These are phyloP conservation scores for Bagarius yarrelli DNA, from an alignment of 2,113 vertebrate genomes.

Conservation along the genomic window DNA sequence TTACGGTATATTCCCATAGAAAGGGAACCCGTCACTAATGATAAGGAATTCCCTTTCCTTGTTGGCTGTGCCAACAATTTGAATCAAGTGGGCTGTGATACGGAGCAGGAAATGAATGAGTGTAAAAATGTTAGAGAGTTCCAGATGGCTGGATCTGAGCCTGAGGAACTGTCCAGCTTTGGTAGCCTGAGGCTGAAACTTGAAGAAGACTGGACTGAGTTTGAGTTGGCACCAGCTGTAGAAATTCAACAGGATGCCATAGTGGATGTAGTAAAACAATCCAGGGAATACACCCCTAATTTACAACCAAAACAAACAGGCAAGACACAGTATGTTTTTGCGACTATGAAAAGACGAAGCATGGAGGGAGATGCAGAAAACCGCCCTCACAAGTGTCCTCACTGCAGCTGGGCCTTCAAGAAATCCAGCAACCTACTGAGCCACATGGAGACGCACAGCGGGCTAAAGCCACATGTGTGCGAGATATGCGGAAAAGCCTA, in stretches of 20 bases:
- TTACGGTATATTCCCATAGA: slow-evolving; percentile 21
- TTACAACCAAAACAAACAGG: neutral
- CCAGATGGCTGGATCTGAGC: slow-evolving; percentile 7
- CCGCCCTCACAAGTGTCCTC: slow-evolving; percentile 67
- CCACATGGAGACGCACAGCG: slow-evolving; percentile 76
- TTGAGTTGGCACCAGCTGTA: slow-evolving; percentile 2
- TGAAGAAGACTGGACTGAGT: neutral
- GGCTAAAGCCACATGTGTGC: slow-evolving; percentile 76
- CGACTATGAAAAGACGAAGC: slow-evolving; percentile 63
- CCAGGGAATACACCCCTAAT: neutral
- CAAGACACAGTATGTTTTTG: slow-evolving; percentile 40
- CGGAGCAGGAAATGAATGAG: slow-evolving; percentile 20
- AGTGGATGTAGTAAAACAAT: neutral
- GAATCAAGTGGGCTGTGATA: slow-evolving; percentile 26
- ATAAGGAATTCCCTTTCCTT: neutral
- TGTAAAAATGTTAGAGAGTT: slow-evolving; percentile 1
- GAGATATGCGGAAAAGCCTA: slow-evolving; percentile 74
- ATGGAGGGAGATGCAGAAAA: slow-evolving; percentile 55
- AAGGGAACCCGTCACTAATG: slow-evolving; percentile 26
- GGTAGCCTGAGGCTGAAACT: slow-evolving; percentile 11
- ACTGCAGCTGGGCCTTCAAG: slow-evolving; percentile 73
- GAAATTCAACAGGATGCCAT: neutral
- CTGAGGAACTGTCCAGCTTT: slow-evolving; percentile 11
- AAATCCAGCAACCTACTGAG: slow-evolving; percentile 79
- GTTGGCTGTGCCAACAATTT: slow-evolving; percentile 40